These are phyloP conservation scores for Orthonychiurus folsomi DNA, from an alignment of 2,888 invertebrate genomes.

Conservation along the genomic window DNA sequence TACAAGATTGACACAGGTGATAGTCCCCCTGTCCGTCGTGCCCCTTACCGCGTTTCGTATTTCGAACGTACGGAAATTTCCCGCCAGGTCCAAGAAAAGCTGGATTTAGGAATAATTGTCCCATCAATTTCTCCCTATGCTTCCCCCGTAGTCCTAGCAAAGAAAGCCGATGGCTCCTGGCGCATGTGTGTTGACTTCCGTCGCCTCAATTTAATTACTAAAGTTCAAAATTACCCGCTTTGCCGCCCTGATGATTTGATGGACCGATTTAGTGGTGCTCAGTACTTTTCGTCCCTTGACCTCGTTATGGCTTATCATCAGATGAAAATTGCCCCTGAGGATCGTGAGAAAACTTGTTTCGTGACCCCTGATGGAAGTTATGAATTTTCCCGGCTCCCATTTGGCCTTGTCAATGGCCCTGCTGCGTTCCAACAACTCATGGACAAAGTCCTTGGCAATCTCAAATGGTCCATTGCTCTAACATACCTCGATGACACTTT, in stretches of 20 bases:
- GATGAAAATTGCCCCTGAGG: constrained; percentile 12
- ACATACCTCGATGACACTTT: constrained; percentile 14
- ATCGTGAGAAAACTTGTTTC: constrained; percentile 43
- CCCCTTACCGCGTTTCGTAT: constrained; percentile 8
- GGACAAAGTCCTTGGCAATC: constrained; percentile 28
- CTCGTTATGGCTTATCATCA: constrained; percentile 8
- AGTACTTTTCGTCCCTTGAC: constrained; percentile 26
- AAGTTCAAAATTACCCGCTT: constrained; percentile 17
- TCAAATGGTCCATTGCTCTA: constrained; percentile 9
- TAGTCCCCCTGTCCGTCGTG: constrained; percentile 8
- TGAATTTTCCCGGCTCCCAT: constrained; percentile 40
- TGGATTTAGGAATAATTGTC: constrained; percentile 39
- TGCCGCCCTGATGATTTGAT: constrained; percentile 18
- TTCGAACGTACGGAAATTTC: constrained; percentile 11
- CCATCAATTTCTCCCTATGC: constrained; percentile 42
- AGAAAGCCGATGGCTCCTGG: constrained; percentile 41
- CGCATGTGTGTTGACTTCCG: constrained; percentile 30
- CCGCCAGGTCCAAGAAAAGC: constrained; percentile 32
- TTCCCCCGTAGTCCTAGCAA: constrained; percentile 42
- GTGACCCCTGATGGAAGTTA: constrained; percentile 44
- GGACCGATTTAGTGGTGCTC: constrained; percentile 15
- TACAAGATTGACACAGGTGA: constrained; percentile 18
- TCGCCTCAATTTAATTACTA: constrained; percentile 21
- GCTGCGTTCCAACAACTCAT: constrained; percentile 44
- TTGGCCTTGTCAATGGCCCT: constrained; percentile 5